Evolutionary conservation across 2,797 vertebrate species (phyloP).

Genomic region (Micrastur ruficollis): DNA sequence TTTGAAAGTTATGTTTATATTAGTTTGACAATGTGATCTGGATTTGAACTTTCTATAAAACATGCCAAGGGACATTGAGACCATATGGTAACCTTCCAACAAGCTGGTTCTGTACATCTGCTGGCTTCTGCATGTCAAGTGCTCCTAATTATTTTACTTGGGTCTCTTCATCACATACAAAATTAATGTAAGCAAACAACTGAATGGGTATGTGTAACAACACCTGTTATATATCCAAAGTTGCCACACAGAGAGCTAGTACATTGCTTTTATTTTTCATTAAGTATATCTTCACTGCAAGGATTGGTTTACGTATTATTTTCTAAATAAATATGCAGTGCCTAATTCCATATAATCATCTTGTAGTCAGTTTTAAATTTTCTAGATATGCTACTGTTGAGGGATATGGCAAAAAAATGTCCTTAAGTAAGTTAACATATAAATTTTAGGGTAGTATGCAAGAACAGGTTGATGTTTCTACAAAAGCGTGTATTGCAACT

Average conservation of each 20-base stretch:
- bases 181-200: neutral
- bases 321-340: neutral
- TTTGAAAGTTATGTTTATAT: neutral
- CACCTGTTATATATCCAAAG: neutral
- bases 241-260: neutral
- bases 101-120: neutral
- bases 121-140: neutral
- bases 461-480: neutral
- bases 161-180: neutral
- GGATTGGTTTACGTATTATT: accelerated
- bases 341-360: neutral
- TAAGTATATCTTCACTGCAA: neutral
- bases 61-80: neutral
- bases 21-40: neutral
- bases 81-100: neutral
- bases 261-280: neutral
- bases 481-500: neutral
- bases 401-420: neutral
- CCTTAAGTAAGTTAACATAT: neutral
- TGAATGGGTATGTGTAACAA: neutral
- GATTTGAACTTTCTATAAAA: neutral
- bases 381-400: neutral
- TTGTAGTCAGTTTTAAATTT: neutral
- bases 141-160: neutral
- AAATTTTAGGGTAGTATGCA: neutral